phyloP scores from a whole-genome alignment of 2,113 vertebrate genomes.

The Orcinus orca region DNA sequence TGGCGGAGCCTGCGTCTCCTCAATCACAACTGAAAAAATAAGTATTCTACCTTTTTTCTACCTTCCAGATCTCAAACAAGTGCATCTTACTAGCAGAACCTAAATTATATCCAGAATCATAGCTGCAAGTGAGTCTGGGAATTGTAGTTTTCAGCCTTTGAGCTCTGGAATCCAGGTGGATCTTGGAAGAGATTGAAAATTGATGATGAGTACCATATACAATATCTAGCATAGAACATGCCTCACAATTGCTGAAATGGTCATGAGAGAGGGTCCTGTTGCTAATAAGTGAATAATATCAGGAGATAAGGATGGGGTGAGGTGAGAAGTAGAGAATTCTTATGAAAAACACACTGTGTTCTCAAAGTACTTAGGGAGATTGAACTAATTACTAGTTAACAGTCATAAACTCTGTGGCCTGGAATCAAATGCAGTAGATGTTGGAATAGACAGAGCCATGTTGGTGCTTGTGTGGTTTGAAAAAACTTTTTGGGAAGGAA shows the following conservation, averaged over 20 bases:
- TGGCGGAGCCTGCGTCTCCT: neutral
- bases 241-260: neutral
- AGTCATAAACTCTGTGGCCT: neutral
- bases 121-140: neutral
- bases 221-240: neutral
- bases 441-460: neutral
- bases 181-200: neutral
- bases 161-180: neutral
- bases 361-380: neutral
- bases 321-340: neutral
- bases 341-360: neutral
- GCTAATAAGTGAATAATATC: neutral
- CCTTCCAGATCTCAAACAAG: neutral
- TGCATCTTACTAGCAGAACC: neutral
- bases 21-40: neutral
- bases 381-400: neutral
- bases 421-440: neutral
- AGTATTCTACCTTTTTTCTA: neutral
- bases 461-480: neutral
- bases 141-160: neutral
- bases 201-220: neutral
- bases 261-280: neutral
- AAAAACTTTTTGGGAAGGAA: neutral
- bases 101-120: neutral
- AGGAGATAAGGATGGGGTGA: neutral